phyloP scores from a whole-genome alignment of 2,888 invertebrate species.

The Thereva unica region DNA sequence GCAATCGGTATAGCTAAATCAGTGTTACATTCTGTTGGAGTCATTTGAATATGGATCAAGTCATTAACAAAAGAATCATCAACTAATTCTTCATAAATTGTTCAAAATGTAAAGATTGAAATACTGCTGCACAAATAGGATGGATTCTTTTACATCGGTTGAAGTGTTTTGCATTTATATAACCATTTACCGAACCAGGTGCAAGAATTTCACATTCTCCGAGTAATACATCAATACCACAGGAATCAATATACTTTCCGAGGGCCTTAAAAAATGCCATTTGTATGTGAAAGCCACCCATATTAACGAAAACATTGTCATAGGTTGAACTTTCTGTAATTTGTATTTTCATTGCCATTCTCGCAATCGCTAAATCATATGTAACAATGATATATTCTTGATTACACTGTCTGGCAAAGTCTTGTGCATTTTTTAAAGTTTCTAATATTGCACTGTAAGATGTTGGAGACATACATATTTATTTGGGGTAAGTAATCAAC shows the following conservation, averaged over 20 bases:
- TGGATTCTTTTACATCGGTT: slow-evolving; percentile 38
- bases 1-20: slow-evolving; percentile 5
- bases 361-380: slow-evolving; percentile 49
- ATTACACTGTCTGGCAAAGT: slow-evolving; percentile 45
- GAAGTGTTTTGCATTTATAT: slow-evolving; percentile 9
- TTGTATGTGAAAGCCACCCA: slow-evolving; percentile 50
- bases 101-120: not conserved
- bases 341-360: slow-evolving; percentile 47
- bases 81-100: not conserved
- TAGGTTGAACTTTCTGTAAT: slow-evolving; percentile 46
- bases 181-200: slow-evolving; percentile 1
- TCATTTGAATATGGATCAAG: not conserved
- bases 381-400: slow-evolving; percentile 44
- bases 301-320: slow-evolving; percentile 51
- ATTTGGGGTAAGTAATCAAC: slow-evolving; percentile 49
- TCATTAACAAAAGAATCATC: not conserved
- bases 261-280: slow-evolving; percentile 48
- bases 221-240: too few relatives aligned
- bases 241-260: slow-evolving; percentile 47
- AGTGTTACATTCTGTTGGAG: slow-evolving; percentile 2
- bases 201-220: too few relatives aligned
- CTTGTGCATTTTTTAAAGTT: slow-evolving; percentile 46
- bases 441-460: slow-evolving; percentile 46
- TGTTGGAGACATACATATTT: too few relatives aligned
- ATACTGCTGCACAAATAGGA: slow-evolving; percentile 2